Evolutionary conservation across 2,888 invertebrate species (phyloP), one percentile per base, ranked within the genome.

Genomic region (Steinernema hermaphroditum): DNA sequence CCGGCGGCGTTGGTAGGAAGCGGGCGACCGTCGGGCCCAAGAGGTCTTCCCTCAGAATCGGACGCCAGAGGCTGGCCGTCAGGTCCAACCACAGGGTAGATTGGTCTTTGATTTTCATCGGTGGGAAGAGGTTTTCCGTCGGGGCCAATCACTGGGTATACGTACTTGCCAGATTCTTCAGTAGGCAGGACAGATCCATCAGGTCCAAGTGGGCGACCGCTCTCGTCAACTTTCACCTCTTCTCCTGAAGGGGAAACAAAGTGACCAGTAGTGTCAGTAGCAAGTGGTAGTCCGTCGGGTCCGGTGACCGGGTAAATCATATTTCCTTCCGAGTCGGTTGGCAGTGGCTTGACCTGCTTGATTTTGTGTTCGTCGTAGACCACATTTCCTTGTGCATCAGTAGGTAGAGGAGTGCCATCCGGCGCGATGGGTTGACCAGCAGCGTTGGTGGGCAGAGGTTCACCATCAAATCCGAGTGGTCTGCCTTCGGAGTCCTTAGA

Each of bases 401-500:
- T 78, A 9, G 75, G 75, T 49, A 78, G 41, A 12, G 74, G 76
- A 19, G 62, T 29, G 27, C 78, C 78, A 69, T 78, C 77, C 22
- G 75, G 78, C 0, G 71, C 77, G 34, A 77, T 69, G n/a, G 68
- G 74, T 41, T 75, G 69, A 4, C 75, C 75, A 12, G 75, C 70
- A 9, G 50, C 72, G 12, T 62, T 62, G 2, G 71, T 71, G 4
- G 75, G 72, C 19, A 79, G 37, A n/a, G 77, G 76, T 9, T 77
- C 77, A 14, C 79, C 80, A 68, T 78, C 77, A 4, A 76, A 74
- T 44, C 70, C 73, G 4, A 73, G 62, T 4, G 62, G 32, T 27
- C n/a, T 62, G 9, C 81, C 78, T n/a, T 74, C 69, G 27, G 69
- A 49, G 50, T 81, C 76, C 14, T 78, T 78, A 16, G 78, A 76